Evolutionary conservation across 2,888 invertebrate species (phyloP).

Genomic region (Biston stratarius): DNA sequence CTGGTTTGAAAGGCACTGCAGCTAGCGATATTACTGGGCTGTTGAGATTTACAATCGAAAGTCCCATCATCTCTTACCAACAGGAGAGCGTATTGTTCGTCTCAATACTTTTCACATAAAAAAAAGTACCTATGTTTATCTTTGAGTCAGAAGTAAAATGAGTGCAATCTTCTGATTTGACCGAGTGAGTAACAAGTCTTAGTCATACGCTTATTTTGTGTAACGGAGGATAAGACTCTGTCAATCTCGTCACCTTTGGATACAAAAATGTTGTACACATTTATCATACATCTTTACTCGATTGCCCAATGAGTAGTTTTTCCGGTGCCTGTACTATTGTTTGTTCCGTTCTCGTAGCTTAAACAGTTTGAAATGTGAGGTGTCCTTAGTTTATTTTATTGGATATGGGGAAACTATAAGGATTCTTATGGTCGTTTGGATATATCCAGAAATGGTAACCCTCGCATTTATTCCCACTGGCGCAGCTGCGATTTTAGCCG

Average conservation of each 20-base stretch:
- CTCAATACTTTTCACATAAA: no score
- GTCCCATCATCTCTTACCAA: no score
- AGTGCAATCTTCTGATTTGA: slow-evolving; percentile 32
- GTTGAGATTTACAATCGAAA: no score
- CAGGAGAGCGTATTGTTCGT: no score
- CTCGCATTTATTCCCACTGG: not conserved
- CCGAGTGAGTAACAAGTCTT: slow-evolving; percentile 39
- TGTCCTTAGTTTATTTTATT: no score
- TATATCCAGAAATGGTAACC: not conserved
- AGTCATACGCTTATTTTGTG: slow-evolving; percentile 38
- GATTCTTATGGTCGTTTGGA: not conserved
- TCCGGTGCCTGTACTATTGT: not conserved
- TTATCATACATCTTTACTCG: no score
- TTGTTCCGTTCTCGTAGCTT: no score
- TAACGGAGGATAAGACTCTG: slow-evolving; percentile 3
- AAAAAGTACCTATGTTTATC: not conserved
- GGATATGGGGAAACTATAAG: no score
- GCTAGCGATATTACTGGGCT: no score
- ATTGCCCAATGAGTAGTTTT: not conserved
- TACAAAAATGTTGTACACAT: not conserved
- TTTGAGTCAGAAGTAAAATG: slow-evolving; percentile 28
- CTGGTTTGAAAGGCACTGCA: no score
- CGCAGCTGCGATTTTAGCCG: no score
- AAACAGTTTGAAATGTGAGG: no score
- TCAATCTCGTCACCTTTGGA: not conserved